A percentile compares a stretch with the other conserved stretches of the same genome.
Conservation (phyloP, 2,888 invertebrate species). For the Zaprionus lineosus region DNA sequence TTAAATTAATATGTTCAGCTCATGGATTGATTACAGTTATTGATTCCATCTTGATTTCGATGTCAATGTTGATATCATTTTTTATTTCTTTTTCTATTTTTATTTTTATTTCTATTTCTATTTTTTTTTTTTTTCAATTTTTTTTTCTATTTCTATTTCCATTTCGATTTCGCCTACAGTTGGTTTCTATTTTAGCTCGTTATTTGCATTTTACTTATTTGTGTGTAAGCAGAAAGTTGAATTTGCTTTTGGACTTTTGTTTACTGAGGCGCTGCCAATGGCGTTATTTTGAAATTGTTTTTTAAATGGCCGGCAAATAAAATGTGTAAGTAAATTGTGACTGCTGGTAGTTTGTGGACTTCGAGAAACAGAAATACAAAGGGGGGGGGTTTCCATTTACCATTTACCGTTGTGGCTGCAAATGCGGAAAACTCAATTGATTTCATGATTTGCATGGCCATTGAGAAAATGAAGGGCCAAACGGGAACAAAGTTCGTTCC, state of each 20-base stretch:
- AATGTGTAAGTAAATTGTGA: conserved; percentile 19
- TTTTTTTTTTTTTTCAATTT: too few relatives aligned
- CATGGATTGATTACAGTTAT: conserved; percentile 44
- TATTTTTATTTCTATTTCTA: too few relatives aligned
- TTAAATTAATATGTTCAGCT: conserved; percentile 42
- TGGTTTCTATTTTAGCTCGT: background rate
- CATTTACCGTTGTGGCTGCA: conserved; percentile 10
- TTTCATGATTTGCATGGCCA: conserved; percentile 20
- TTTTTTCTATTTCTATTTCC: conserved; percentile 26
- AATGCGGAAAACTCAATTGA: conserved; percentile 34
- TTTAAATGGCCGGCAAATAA: conserved; percentile 53
- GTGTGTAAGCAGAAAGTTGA: conserved; percentile 39
- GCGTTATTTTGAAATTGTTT: conserved; percentile 59
- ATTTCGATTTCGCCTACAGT: background rate
- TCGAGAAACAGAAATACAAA: background rate
- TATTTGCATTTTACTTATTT: conserved; percentile 34
- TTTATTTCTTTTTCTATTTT: too few relatives aligned
- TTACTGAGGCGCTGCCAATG: conserved; percentile 30
- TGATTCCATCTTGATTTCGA: conserved; percentile 44
- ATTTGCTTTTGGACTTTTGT: conserved; percentile 40
- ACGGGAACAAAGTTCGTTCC: too few relatives aligned
- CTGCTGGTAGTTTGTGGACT: background rate
- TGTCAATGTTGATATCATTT: too few relatives aligned
- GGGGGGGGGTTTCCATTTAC: too few relatives aligned
- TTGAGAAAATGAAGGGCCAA: too few relatives aligned